Evolutionary conservation across 2,797 vertebrate species (phyloP).

Genomic region (Psittacula derbiana): DNA sequence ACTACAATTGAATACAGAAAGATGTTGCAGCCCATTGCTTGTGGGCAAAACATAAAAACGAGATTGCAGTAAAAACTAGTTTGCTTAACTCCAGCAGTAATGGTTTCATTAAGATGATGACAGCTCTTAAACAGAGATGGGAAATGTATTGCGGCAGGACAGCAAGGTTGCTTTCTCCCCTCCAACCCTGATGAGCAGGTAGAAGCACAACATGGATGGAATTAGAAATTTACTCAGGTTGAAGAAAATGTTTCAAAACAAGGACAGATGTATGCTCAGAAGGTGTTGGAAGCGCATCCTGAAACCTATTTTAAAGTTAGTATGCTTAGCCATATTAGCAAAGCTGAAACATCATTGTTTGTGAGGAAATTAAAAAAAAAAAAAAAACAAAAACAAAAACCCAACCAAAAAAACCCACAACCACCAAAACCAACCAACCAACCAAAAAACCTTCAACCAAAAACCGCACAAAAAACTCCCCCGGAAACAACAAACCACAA

Average conservation of each 20-base stretch:
- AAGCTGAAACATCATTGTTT: not conserved
- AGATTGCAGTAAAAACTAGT: not conserved
- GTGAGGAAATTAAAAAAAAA: not conserved
- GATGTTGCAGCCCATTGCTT: not conserved
- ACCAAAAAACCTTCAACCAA: not conserved
- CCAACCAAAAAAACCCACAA: no score
- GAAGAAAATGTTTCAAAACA: not conserved
- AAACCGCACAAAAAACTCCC: not conserved
- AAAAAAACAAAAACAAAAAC: no score
- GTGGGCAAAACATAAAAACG: not conserved
- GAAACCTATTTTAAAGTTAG: not conserved
- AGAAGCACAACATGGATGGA: not conserved
- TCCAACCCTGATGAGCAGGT: not conserved
- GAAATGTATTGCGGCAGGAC: not conserved
- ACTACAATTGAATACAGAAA: not conserved
- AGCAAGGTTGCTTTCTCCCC: not conserved
- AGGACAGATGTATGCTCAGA: not conserved
- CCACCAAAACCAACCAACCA: no score
- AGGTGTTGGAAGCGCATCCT: not conserved
- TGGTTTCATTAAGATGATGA: not conserved
- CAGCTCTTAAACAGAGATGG: not conserved
- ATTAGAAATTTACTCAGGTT: not conserved
- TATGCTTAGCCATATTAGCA: not conserved
- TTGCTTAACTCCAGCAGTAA: not conserved
- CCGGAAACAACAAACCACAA: not conserved